Evolutionary conservation across 2,888 invertebrate genomes (phyloP), one percentile per base, ranked within the genome.

Genomic region (Congeria kusceri): DNA sequence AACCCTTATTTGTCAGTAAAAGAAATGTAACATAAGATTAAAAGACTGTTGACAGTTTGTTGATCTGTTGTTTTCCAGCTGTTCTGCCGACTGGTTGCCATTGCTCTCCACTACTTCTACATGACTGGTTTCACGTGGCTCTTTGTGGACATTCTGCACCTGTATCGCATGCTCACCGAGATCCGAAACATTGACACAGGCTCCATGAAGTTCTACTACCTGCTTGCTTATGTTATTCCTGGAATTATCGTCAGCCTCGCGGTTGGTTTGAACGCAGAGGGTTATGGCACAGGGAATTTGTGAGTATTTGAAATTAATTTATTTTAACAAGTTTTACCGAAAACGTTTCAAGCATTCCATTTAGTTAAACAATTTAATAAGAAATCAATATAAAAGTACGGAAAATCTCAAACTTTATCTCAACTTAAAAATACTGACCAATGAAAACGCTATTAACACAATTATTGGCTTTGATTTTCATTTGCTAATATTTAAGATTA

Each of bases 131-230:
- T 98, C 91, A 96, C 96, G 25, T 99, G 99, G 99, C 95, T 97
- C 88, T 95, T 98, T 86, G 96, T 98, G 68, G 98, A 98, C 94
- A 97, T 97, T 39, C 95, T 98, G 87, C 98, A 99, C 94, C 95
- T 98, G 73, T 97, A 98, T 91, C 95, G 99, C 59, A 97, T 98
- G 96, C 94, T 99, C 86, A 97, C 98, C 2, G 98, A 98, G 94
- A 96, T 98, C 95, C 95, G 98, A 3, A 98, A 98, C 94, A 98
- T 99, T 62, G 98, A 99, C 95, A 97, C 98, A 93, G 98, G 98
- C 4, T 96, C 97, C 46, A 97, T 98, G 96, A 95, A 94, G 77
- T 97, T 98, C 92, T 98, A 97, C 93, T 97, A 98, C 88, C 96
- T 97, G 20, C 95, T 97, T 91, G 98, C 98, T 20, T 99, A 98